Conservation (phyloP, 2,113 vertebrate genomes). For the Calyptommatus sinebrachiatus region DNA sequence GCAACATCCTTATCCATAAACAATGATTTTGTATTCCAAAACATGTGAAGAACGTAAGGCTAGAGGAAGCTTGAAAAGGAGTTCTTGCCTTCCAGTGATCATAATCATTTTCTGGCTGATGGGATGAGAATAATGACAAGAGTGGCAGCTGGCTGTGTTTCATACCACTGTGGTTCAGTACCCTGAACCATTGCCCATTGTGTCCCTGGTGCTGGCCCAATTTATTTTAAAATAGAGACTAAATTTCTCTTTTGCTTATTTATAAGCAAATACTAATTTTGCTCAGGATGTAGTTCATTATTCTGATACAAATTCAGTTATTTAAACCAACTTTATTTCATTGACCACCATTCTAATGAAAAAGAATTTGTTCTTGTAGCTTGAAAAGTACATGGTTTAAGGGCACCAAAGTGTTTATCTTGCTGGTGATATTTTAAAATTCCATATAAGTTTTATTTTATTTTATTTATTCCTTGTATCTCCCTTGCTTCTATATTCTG, state of each 20-base stretch:
- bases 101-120: conserved; percentile 6
- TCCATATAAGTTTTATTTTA: neutral
- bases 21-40: too few species aligned
- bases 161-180: neutral
- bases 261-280: neutral
- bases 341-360: neutral
- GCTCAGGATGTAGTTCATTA: neutral
- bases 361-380: neutral
- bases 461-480: conserved; percentile 27
- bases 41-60: too few species aligned
- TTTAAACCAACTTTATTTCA: neutral
- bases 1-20: too few species aligned
- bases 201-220: neutral
- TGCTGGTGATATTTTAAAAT: conserved; percentile 13
- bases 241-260: neutral
- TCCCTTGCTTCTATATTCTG: conserved; percentile 24
- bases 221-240: neutral
- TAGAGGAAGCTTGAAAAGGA: neutral
- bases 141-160: neutral
- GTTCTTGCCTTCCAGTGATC: neutral
- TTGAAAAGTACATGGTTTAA: neutral
- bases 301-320: neutral
- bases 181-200: neutral
- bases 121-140: neutral
- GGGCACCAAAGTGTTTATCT: neutral